These are phyloP conservation scores for Leucoma salicis DNA, from an alignment of 2,888 invertebrate genomes.

Conservation along the genomic window DNA sequence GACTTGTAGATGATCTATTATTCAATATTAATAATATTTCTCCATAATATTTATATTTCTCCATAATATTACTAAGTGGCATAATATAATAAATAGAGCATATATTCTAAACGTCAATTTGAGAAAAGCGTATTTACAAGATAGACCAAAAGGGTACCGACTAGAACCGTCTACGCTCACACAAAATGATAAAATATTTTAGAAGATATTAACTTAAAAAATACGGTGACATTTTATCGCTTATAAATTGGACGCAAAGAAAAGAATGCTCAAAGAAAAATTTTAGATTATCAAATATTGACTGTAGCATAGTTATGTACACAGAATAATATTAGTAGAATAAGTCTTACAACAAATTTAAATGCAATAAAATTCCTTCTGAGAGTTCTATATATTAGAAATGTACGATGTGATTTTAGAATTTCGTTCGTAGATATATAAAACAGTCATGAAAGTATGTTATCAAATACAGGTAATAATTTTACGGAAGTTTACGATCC, in stretches of 20 bases:
- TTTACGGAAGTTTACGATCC: slow-evolving; percentile 54
- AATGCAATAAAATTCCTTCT: slow-evolving; percentile 31
- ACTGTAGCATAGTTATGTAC: slow-evolving; percentile 16
- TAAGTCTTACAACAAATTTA: slow-evolving; percentile 21
- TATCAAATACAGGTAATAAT: slow-evolving; percentile 48
- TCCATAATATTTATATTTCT: too few species aligned
- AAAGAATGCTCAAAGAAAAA: slow-evolving; percentile 22
- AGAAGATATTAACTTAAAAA: slow-evolving; percentile 31
- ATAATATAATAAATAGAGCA: too few species aligned
- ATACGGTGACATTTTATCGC: slow-evolving; percentile 35
- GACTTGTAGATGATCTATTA: too few species aligned
- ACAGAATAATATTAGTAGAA: slow-evolving; percentile 17
- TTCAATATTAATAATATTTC: too few species aligned
- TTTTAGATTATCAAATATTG: slow-evolving; percentile 16
- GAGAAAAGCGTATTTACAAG: slow-evolving; percentile 2
- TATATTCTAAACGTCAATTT: background rate
- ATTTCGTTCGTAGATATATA: slow-evolving; percentile 42
- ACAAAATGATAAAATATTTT: slow-evolving; percentile 29
- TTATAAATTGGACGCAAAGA: slow-evolving; percentile 27
- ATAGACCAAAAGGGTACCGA: slow-evolving; percentile 19
- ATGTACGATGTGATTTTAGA: slow-evolving; percentile 31
- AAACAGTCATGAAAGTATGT: slow-evolving; percentile 44
- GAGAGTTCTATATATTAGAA: slow-evolving; percentile 9
- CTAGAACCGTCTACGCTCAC: slow-evolving; percentile 18
- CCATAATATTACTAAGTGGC: too few species aligned